Evolutionary conservation across 1,140 invertebrate genomes (phyloP), one percentile per base, ranked within the genome.

Genomic region (Ctenoplectra terminalis): DNA sequence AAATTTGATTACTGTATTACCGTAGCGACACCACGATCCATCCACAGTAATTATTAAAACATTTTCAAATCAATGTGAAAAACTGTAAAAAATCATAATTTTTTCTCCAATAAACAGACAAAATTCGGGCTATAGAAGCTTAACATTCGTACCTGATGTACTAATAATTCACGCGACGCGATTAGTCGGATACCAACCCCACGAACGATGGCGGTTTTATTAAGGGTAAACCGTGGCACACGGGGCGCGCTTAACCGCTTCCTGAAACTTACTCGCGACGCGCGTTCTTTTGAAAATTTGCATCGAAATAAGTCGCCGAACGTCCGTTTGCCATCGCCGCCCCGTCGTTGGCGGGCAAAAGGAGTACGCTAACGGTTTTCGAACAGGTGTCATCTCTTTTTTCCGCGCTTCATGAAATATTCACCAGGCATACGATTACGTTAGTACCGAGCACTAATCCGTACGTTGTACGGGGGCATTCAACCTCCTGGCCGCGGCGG

Each of bases 311-410:
- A 87, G 85, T 85, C 74, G 80, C 60, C 83, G 83, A 81, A 80
- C 77, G 79, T 81, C 75, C 82, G 72, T 82, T 87, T 67, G 90
- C 85, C 81, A 87, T 84, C 76, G 63, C 81, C 86, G 78, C 72
- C 46, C 56, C 76, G 74, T 56, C 80, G 81, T 87, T 77, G 87
- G 54, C 73, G 79, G 67, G 75, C 78, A 87, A 85, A 91, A 90
- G 86, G 88, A 90, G 88, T 89, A 91, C 75, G 67, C 71, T 92
- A 92, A 91, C 91, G 90, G 91, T 91, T 91, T 89, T 82, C 83
- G 87, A 91, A 90, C 91, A 92, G 91, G 90, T 91, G 91, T 92
- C 91, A 90, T 88, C 90, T 92, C 91, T 88, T 91, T 89, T 91
- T 91, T 91, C 86, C 87, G 87, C 86, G 88, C 84, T 91, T 90